Conservation (phyloP, 2,888 invertebrate genomes). For the Lepidonotus clava region DNA sequence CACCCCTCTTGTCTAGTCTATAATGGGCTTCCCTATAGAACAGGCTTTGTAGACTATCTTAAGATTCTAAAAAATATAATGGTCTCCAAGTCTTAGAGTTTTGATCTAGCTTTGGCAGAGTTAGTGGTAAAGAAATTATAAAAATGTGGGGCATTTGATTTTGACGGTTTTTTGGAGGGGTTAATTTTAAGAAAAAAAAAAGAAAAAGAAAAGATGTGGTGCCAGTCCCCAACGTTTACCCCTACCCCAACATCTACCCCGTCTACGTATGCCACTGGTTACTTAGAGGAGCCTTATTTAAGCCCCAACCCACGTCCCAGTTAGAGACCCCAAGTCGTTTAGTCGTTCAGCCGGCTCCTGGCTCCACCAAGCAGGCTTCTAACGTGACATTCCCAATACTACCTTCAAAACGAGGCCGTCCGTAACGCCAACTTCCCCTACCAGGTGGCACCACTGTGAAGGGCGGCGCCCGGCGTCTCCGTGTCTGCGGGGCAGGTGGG, state of each 20-base stretch:
- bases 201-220: no score
- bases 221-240: background rate
- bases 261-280: background rate
- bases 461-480: background rate
- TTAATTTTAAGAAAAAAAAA: no score
- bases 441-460: conserved; percentile 34
- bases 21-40: no score
- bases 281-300: no score
- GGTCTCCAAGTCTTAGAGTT: no score
- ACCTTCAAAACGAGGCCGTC: background rate
- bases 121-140: no score
- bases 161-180: no score
- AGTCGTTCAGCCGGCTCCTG: conserved; percentile 17
- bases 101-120: no score
- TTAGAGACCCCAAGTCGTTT: background rate
- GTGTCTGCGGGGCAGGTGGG: background rate
- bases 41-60: no score
- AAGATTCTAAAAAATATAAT: no score
- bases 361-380: background rate
- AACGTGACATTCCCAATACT: background rate
- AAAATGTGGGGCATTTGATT: no score
- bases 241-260: background rate
- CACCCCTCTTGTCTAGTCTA: no score
- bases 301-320: background rate
- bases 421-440: background rate